phyloP scores from a whole-genome alignment of 2,888 invertebrate species.

The Tinea pellionella region DNA sequence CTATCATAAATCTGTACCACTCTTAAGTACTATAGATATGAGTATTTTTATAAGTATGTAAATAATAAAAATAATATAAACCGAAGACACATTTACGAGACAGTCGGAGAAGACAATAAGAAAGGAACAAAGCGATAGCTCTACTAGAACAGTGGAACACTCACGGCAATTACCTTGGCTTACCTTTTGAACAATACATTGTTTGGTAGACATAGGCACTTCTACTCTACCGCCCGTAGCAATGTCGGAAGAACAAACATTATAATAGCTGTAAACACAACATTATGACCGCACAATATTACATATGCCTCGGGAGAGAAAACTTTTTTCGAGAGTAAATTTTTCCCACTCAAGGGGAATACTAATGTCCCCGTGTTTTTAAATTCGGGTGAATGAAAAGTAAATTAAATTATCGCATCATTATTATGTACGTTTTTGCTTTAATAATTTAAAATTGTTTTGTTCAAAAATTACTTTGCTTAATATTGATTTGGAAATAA shows the following conservation, averaged over 20 bases:
- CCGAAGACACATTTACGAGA: background rate
- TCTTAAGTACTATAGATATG: too few relatives aligned
- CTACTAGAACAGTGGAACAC: constrained; percentile 1
- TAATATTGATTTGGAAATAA: too few relatives aligned
- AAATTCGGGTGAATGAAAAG: background rate
- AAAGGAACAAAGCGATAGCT: constrained; percentile 7
- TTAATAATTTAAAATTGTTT: too few relatives aligned
- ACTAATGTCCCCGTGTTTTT: constrained; percentile 15
- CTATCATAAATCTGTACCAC: too few relatives aligned
- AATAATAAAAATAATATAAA: too few relatives aligned
- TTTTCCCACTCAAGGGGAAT: constrained; percentile 16
- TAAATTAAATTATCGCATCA: background rate
- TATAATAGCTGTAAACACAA: constrained; percentile 9
- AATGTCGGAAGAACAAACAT: constrained; percentile 5
- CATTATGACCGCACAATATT: background rate
- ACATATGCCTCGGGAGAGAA: background rate
- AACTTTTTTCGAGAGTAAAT: constrained; percentile 17
- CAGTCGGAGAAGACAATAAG: background rate
- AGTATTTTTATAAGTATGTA: too few relatives aligned
- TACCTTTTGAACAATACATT: constrained; percentile 13
- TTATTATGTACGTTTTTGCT: background rate
- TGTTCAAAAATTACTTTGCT: too few relatives aligned
- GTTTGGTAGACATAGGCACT: background rate
- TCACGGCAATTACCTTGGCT: constrained; percentile 14
- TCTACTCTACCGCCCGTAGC: background rate